Conservation (phyloP, 1,140 invertebrate genomes). For the Dryas iulia region DNA sequence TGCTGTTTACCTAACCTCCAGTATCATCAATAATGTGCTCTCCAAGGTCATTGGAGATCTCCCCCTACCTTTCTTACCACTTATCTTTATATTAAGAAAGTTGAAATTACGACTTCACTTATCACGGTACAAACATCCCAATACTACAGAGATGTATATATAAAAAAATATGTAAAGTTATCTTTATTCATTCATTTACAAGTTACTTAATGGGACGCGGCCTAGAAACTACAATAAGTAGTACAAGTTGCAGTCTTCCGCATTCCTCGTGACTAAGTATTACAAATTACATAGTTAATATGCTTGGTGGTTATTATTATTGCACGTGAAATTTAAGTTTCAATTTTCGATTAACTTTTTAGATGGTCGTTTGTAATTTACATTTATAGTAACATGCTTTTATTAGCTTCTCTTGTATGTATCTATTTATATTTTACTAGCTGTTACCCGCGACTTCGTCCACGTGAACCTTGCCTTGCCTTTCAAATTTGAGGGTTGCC, state of each 20-base stretch:
- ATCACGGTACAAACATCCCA: neutral
- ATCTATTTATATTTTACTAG: too few relatives aligned
- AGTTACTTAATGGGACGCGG: conserved; percentile 14
- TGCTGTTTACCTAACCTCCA: too few relatives aligned
- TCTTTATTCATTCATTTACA: conserved; percentile 12
- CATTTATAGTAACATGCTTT: neutral
- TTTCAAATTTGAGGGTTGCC: too few relatives aligned
- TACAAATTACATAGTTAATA: conserved; percentile 6
- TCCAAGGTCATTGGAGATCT: too few relatives aligned
- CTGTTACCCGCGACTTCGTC: too few relatives aligned
- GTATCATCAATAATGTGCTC: too few relatives aligned
- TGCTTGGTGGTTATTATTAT: neutral
- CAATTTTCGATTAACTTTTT: neutral
- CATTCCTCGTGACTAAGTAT: conserved; percentile 19
- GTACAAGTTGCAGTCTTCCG: conserved; percentile 7
- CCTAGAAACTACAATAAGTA: conserved; percentile 14
- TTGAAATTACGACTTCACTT: too few relatives aligned
- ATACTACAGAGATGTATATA: neutral
- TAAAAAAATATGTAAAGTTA: neutral
- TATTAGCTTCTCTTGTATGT: too few relatives aligned
- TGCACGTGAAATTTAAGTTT: neutral
- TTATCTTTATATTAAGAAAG: too few relatives aligned
- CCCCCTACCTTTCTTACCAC: too few relatives aligned
- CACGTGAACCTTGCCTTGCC: too few relatives aligned
- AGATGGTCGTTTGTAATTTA: neutral